phyloP scores from a whole-genome alignment of 2,113 vertebrate species.

The Myocastor coypus region DNA sequence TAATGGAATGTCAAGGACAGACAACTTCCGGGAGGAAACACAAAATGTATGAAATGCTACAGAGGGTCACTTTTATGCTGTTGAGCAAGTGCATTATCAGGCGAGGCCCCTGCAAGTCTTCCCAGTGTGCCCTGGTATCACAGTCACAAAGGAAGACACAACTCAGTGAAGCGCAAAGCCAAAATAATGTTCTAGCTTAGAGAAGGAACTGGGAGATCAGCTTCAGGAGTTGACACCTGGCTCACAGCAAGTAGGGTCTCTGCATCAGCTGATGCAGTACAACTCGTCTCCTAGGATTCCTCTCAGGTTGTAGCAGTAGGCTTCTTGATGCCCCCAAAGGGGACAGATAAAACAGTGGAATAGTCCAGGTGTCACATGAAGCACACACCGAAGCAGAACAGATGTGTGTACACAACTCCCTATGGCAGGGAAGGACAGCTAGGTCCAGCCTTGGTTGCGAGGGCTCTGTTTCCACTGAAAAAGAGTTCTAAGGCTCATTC shows the following conservation, averaged over 20 bases:
- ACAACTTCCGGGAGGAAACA: neutral
- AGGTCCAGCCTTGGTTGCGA: neutral
- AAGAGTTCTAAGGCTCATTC: neutral
- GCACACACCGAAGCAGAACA: neutral
- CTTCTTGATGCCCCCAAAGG: rapidly evolving
- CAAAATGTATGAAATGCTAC: neutral
- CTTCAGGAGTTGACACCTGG: neutral
- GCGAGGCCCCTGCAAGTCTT: neutral
- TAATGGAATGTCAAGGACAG: neutral
- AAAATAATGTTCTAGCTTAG: neutral
- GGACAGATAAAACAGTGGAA: neutral
- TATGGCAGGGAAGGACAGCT: neutral
- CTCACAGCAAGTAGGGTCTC: neutral
- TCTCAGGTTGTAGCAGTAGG: neutral
- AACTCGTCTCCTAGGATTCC: rapidly evolving
- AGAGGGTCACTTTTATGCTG: neutral
- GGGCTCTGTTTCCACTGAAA: neutral
- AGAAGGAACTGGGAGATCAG: neutral
- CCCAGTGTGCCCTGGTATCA: no score
- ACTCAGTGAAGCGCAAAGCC: neutral
- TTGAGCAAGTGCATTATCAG: neutral
- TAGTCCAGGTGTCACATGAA: neutral
- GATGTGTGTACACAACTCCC: neutral
- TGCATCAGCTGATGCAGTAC: no score
- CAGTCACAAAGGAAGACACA: neutral